These are phyloP conservation scores for Drosophila biarmipes DNA, from an alignment of 1,140 invertebrate species.

Conservation along the genomic window DNA sequence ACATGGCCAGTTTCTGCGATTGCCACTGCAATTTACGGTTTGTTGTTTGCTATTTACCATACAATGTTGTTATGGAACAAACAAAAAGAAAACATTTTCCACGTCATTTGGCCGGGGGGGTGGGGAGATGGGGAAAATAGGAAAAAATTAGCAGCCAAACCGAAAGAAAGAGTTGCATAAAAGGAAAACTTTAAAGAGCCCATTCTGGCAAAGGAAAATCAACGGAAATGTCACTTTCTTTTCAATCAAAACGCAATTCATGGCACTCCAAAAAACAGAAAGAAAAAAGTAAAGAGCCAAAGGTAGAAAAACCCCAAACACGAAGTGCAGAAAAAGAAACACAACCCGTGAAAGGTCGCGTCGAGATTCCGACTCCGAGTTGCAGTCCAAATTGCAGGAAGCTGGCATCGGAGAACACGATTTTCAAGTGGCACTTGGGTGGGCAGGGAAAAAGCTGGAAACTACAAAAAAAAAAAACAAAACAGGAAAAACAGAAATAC, in stretches of 20 bases:
- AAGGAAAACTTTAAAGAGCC: constrained; percentile 55
- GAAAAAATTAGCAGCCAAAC: constrained; percentile 22
- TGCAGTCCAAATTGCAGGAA: constrained; percentile 65
- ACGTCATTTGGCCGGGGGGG: constrained; percentile 28
- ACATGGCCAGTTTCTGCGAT: constrained; percentile 31
- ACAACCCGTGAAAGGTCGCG: constrained; percentile 57
- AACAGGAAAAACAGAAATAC: neutral
- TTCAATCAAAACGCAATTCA: constrained; percentile 83
- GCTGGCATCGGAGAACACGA: constrained; percentile 70
- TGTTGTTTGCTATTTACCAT: constrained; percentile 47
- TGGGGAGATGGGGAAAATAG: constrained; percentile 6
- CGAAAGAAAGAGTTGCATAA: constrained; percentile 38
- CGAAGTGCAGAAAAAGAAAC: constrained; percentile 36
- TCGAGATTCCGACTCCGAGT: constrained; percentile 46
- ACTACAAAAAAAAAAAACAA: neutral
- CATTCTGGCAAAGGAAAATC: constrained; percentile 65
- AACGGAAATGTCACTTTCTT: constrained; percentile 83
- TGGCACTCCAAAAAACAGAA: constrained; percentile 64
- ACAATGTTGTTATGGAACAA: constrained; percentile 26
- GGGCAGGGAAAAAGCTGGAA: constrained; percentile 12
- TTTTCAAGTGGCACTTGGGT: constrained; percentile 66
- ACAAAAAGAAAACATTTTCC: constrained; percentile 28
- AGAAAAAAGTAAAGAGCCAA: neutral
- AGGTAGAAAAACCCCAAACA: constrained; percentile 40
- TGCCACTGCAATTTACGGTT: constrained; percentile 51